Evolutionary conservation across 2,797 vertebrate genomes (phyloP), one percentile per base, ranked within the genome.

Genomic region (Prunella strophiata): DNA sequence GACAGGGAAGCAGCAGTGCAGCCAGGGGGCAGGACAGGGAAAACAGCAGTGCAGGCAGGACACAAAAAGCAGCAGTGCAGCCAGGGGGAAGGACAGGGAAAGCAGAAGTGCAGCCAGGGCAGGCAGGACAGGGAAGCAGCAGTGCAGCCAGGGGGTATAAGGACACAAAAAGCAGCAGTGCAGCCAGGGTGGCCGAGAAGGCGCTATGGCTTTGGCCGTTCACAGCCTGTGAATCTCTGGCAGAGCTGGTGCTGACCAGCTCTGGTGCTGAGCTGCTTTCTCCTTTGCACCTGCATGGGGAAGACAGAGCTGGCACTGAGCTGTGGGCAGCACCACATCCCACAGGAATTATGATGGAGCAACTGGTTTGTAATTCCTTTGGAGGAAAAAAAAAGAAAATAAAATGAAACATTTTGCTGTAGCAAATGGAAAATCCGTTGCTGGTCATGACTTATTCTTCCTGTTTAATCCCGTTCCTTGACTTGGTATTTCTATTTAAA

Each of bases 401-500:
- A 34, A 67, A 79, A 70, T 7, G 5, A 72, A 71, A 67, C 36
- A 21, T 76, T 63, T 85, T 87, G 38, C 61, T 67, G 52, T 62
- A 87, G 63, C 72, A 85, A 58, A 80, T 2, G 13, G 51, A 81
- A 90, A 73, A 79, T 76, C 52, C 8, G 21, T 58, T 52, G 8
- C 55, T 71, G 71, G 11, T 57, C 20, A 20, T 73, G 85, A 63
- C 68, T 87, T 67, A 52, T 36, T 76, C 19, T 89, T 89, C 76
- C 74, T 91, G 66, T 90, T 93, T 88, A 52, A 90, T 83, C 43
- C 43, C 58, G 32, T 78, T 86, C 43, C 85, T 85, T 78, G 73
- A 34, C 40, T 80, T 94, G 77, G 59, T 70, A 50, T 70, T 96
- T 95, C 93, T 82, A 57, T 95, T 94, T 92, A 81, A 94, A 95